Conservation (phyloP, 2,888 invertebrate species). For the Branchinecta sandiegonensis region DNA sequence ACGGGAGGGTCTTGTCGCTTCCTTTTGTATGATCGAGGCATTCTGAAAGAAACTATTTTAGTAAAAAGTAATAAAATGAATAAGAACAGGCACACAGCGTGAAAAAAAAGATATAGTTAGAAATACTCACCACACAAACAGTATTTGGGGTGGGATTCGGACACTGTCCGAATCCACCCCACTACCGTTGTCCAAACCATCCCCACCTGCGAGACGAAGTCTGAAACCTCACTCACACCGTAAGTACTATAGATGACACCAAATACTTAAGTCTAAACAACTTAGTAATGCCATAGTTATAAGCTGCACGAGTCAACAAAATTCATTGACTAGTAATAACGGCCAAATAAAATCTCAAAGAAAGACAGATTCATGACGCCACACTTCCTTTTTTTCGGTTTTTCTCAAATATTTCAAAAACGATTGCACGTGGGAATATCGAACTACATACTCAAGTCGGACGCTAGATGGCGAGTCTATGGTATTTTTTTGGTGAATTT, state of each 20-base stretch:
- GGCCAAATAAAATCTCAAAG: too few relatives aligned
- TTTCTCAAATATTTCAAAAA: too few relatives aligned
- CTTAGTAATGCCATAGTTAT: too few relatives aligned
- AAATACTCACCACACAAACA: background rate
- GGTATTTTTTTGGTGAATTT: too few relatives aligned
- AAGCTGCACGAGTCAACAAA: too few relatives aligned
- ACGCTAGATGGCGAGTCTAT: too few relatives aligned
- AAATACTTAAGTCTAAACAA: too few relatives aligned
- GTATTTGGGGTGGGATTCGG: background rate
- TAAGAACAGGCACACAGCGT: background rate
- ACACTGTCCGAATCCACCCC: constrained; percentile 6
- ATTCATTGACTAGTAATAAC: too few relatives aligned
- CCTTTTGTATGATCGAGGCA: background rate
- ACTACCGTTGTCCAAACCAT: background rate
- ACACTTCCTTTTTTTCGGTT: too few relatives aligned
- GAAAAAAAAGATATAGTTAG: background rate
- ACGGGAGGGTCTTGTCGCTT: background rate
- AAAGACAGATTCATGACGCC: too few relatives aligned
- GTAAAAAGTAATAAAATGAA: background rate
- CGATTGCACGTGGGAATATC: too few relatives aligned
- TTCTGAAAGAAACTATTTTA: constrained; percentile 9
- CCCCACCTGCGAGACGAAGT: background rate
- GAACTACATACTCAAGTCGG: too few relatives aligned
- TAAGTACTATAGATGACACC: background rate
- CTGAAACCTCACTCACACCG: background rate